phyloP scores from a whole-genome alignment of 2,888 invertebrate genomes.

The Venustoraphidia nigricollis region DNA sequence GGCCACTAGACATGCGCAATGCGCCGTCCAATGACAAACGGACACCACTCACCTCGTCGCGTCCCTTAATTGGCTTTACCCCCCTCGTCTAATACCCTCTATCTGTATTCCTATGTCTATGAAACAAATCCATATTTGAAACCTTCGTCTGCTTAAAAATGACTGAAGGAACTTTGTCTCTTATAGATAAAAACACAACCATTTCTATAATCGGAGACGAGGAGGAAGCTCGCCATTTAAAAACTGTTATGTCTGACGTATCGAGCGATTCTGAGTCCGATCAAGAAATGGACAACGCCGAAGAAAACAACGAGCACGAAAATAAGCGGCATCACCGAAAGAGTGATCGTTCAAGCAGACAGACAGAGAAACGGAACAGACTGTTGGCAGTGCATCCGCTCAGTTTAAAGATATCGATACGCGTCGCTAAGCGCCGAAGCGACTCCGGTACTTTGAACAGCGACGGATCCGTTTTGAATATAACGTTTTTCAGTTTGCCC shows the following conservation, averaged over 20 bases:
- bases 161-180: conserved; percentile 3
- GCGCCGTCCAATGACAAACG: too few species aligned
- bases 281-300: conserved; percentile 32
- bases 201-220: conserved; percentile 48
- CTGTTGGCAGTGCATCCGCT: conserved; percentile 59
- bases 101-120: too few species aligned
- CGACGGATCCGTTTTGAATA: conserved; percentile 46
- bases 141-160: conserved; percentile 3
- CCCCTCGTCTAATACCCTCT: too few species aligned
- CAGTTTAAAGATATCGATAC: conserved; percentile 38
- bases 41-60: too few species aligned
- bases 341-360: conserved; percentile 40
- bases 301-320: conserved; percentile 24
- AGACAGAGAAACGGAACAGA: conserved; percentile 50
- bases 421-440: conserved; percentile 1
- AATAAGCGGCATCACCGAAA: conserved; percentile 51
- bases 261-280: conserved; percentile 55
- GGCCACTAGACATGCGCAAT: too few species aligned
- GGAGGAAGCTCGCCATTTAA: conserved; percentile 47
- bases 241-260: conserved; percentile 35
- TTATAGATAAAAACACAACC: conserved; percentile 26
- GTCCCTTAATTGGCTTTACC: too few species aligned
- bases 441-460: conserved; percentile 20
- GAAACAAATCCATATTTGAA: conserved; percentile 12
- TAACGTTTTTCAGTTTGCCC: conserved; percentile 53